A percentile compares a stretch with the other conserved stretches of the same genome.
phyloP scores from a whole-genome alignment of 2,888 invertebrate species.

The Pyrrhosoma nymphula region DNA sequence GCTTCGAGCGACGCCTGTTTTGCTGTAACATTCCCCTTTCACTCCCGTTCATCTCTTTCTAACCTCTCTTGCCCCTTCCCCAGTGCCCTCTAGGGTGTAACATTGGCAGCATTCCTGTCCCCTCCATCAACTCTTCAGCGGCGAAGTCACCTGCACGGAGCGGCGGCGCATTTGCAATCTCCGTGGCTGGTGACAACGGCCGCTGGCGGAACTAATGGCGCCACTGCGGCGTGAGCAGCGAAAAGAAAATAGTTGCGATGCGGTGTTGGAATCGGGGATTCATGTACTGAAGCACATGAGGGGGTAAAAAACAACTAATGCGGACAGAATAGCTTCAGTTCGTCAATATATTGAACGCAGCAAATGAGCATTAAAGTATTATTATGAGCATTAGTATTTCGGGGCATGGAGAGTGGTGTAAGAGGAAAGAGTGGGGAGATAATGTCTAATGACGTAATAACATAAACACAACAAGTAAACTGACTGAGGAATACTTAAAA shows the following conservation, averaged over 20 bases:
- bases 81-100: background rate
- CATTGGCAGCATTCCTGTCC: background rate
- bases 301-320: too few relatives aligned
- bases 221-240: constrained; percentile 37
- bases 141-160: background rate
- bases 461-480: too few relatives aligned
- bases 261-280: background rate
- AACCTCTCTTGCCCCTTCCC: background rate
- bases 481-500: too few relatives aligned
- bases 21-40: background rate
- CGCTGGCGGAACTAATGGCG: constrained; percentile 37
- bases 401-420: too few relatives aligned
- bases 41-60: background rate
- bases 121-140: background rate
- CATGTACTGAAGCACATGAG: too few relatives aligned
- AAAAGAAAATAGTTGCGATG: background rate
- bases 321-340: background rate
- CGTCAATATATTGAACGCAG: too few relatives aligned
- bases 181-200: background rate
- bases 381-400: too few relatives aligned
- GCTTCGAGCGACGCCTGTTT: background rate
- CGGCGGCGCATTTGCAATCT: background rate
- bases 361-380: too few relatives aligned
- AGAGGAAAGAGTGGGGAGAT: too few relatives aligned
- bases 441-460: too few relatives aligned